A percentile compares a stretch with the other conserved stretches of the same genome.
Conservation (phyloP, 2,113 vertebrate genomes). For the Actenoides hombroni region DNA sequence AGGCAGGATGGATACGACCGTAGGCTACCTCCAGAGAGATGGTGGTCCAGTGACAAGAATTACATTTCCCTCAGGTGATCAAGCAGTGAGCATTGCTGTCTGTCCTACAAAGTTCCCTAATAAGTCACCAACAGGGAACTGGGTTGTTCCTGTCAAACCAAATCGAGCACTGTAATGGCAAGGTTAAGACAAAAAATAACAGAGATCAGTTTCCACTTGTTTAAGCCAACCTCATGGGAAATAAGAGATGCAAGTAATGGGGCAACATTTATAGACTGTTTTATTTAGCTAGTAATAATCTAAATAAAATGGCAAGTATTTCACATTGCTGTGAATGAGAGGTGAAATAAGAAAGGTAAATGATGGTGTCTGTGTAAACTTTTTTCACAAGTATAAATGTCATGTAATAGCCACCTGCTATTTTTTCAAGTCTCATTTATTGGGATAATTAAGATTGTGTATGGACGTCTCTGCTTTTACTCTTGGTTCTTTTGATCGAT, state of each 20-base stretch:
- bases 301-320: background rate
- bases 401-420: background rate
- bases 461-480: background rate
- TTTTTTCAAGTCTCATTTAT: background rate
- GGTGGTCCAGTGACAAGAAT: background rate
- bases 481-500: background rate
- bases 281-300: background rate
- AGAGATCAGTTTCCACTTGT: background rate
- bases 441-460: background rate
- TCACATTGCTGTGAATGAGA: background rate
- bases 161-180: rapidly evolving
- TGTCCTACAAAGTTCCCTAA: background rate
- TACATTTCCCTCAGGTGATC: background rate
- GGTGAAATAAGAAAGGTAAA: background rate
- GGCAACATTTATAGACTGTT: background rate
- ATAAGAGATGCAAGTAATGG: background rate
- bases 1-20: background rate
- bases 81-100: background rate
- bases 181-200: background rate
- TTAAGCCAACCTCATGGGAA: background rate
- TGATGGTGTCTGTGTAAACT: background rate
- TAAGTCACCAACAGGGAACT: background rate
- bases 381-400: background rate
- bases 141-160: background rate
- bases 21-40: background rate